These are phyloP conservation scores for Hemithea aestivaria DNA, from an alignment of 2,888 invertebrate genomes.

Conservation along the genomic window DNA sequence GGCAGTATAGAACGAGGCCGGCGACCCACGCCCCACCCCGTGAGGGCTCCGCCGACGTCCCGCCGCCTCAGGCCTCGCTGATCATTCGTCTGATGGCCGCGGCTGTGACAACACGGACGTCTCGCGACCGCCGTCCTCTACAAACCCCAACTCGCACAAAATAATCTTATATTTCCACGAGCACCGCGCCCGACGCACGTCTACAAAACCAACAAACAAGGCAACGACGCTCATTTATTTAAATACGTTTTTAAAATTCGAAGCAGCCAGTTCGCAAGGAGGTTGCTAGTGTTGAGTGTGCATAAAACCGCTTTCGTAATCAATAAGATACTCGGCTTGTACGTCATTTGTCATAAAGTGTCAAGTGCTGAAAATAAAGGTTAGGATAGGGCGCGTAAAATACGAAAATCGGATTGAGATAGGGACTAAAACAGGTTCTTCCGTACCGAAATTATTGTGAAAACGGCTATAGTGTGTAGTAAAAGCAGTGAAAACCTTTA, in stretches of 20 bases:
- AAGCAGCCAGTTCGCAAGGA: slow-evolving; percentile 9
- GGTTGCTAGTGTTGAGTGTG: slow-evolving; percentile 6
- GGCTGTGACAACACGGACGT: slow-evolving; percentile 17
- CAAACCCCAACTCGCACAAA: slow-evolving; percentile 3
- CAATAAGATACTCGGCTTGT: neutral
- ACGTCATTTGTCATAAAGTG: slow-evolving; percentile 10
- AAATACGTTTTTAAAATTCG: slow-evolving; percentile 9
- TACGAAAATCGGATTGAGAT: no score
- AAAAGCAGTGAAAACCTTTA: no score
- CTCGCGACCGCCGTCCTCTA: slow-evolving; percentile 1
- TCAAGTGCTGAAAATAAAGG: slow-evolving; percentile 14
- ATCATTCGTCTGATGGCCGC: slow-evolving; percentile 42
- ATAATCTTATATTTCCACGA: slow-evolving; percentile 6
- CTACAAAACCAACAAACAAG: slow-evolving; percentile 6
- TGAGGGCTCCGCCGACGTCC: slow-evolving; percentile 32
- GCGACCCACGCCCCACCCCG: slow-evolving; percentile 51
- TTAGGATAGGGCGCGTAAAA: no score
- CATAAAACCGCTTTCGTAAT: slow-evolving; percentile 11
- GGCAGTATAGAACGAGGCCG: slow-evolving; percentile 34
- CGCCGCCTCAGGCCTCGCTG: slow-evolving; percentile 13
- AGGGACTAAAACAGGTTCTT: no score
- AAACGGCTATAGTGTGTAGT: no score
- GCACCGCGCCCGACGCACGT: slow-evolving; percentile 15
- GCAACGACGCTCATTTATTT: slow-evolving; percentile 5
- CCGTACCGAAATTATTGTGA: no score